Conservation (phyloP, 1,140 invertebrate species). For the Drosophila triauraria region DNA sequence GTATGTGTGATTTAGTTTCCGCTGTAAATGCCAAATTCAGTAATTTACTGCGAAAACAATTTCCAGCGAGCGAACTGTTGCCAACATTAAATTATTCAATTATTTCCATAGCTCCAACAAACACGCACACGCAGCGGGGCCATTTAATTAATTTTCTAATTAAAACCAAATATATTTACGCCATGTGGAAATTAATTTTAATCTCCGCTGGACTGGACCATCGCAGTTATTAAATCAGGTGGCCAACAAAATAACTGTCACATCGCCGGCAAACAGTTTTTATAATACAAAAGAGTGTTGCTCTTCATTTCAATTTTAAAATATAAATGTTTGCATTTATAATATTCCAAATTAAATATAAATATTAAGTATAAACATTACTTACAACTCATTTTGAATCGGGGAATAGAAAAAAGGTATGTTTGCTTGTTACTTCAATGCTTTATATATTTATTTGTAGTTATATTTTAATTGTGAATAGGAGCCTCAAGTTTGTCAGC, state of each 20-base stretch:
- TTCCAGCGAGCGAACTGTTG: background rate
- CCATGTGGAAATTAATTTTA: slow-evolving; percentile 9
- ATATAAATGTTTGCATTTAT: too few relatives aligned
- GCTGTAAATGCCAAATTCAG: slow-evolving; percentile 13
- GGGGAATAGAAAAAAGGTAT: background rate
- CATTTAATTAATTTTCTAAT: slow-evolving; percentile 42
- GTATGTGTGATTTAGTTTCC: slow-evolving; percentile 40
- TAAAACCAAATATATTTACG: slow-evolving; percentile 24
- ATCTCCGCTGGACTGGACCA: slow-evolving; percentile 5
- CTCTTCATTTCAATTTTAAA: background rate
- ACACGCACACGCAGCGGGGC: background rate
- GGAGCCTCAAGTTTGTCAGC: too few relatives aligned
- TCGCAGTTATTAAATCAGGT: slow-evolving; percentile 10
- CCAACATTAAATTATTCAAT: slow-evolving; percentile 11
- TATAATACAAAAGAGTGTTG: too few relatives aligned
- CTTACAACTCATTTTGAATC: background rate
- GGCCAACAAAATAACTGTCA: background rate
- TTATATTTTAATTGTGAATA: too few relatives aligned
- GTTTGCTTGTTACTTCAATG: background rate
- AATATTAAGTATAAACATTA: background rate
- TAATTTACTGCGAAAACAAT: slow-evolving; percentile 28
- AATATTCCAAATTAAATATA: background rate
- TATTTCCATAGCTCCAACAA: slow-evolving; percentile 5
- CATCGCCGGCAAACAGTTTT: too few relatives aligned
- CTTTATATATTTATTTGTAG: too few relatives aligned